These are phyloP conservation scores for Sarotherodon lohbergeri DNA, from an alignment of 2,113 vertebrate species.

Conservation along the genomic window DNA sequence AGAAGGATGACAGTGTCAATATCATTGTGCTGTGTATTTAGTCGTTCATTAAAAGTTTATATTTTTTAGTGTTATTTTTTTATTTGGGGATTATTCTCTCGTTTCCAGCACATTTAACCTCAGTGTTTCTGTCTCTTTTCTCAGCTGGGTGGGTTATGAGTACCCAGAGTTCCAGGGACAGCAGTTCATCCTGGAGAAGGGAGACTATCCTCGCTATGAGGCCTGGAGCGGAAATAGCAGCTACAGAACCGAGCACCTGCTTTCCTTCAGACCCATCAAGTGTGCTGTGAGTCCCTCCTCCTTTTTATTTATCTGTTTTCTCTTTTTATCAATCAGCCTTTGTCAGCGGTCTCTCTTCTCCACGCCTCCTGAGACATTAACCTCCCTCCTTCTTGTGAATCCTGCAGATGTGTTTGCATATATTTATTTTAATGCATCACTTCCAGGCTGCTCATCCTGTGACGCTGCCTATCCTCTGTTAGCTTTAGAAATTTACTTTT, in stretches of 20 bases:
- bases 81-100: neutral
- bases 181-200: slow-evolving; percentile 97
- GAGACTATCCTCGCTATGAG: slow-evolving; percentile 90
- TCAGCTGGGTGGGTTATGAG: slow-evolving; percentile 90
- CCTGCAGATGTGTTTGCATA: neutral
- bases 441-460: neutral
- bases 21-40: neutral
- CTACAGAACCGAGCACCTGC: slow-evolving; percentile 91
- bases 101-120: neutral
- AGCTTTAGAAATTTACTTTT: neutral
- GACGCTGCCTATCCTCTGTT: neutral
- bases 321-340: neutral
- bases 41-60: neutral
- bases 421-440: neutral
- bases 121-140: neutral
- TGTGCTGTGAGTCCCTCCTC: slow-evolving; percentile 79
- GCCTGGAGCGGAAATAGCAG: slow-evolving; percentile 92
- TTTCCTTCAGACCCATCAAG: slow-evolving; percentile 91
- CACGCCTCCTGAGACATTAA: neutral
- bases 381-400: neutral
- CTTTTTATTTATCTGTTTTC: neutral
- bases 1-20: neutral
- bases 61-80: neutral
- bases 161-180: slow-evolving; percentile 96
- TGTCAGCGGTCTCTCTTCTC: neutral